Evolutionary conservation across 1,140 invertebrate genomes (phyloP).

Genomic region (Epicauta chinensis): DNA sequence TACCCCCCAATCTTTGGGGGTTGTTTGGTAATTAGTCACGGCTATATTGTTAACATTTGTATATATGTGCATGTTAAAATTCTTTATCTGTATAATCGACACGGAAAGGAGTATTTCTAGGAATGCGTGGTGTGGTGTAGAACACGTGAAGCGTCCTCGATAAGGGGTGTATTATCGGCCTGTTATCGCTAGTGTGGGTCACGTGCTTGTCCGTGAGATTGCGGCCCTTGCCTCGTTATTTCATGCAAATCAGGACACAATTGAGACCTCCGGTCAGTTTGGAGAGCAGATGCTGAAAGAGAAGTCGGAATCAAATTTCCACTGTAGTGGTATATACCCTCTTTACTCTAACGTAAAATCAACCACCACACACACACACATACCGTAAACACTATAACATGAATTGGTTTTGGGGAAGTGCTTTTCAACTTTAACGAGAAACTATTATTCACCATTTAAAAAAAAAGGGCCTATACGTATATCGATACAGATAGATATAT

Average conservation of each 20-base stretch:
- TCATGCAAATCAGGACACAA: constrained; percentile 26
- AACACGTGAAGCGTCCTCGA: constrained; percentile 8
- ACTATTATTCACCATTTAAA: too few species aligned
- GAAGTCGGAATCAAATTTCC: background rate
- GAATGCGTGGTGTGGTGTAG: background rate
- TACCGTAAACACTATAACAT: too few species aligned
- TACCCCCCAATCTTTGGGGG: too few species aligned
- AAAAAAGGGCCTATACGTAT: too few species aligned
- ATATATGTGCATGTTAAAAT: constrained; percentile 5
- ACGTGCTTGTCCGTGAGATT: constrained; percentile 22
- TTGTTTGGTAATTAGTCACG: too few species aligned
- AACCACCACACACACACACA: too few species aligned
- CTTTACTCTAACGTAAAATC: too few species aligned
- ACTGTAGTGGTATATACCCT: too few species aligned
- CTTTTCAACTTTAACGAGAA: too few species aligned
- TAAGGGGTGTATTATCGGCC: constrained; percentile 19
- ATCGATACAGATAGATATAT: too few species aligned
- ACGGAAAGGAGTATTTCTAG: constrained; percentile 18
- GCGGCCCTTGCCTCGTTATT: constrained; percentile 21
- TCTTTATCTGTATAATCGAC: constrained; percentile 17
- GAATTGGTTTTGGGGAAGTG: too few species aligned
- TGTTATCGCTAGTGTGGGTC: constrained; percentile 22
- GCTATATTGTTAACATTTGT: too few species aligned
- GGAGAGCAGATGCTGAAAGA: constrained; percentile 16
- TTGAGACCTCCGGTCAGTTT: constrained; percentile 16